Conservation (phyloP, 2,888 invertebrate species). For the Lithosia quadra region DNA sequence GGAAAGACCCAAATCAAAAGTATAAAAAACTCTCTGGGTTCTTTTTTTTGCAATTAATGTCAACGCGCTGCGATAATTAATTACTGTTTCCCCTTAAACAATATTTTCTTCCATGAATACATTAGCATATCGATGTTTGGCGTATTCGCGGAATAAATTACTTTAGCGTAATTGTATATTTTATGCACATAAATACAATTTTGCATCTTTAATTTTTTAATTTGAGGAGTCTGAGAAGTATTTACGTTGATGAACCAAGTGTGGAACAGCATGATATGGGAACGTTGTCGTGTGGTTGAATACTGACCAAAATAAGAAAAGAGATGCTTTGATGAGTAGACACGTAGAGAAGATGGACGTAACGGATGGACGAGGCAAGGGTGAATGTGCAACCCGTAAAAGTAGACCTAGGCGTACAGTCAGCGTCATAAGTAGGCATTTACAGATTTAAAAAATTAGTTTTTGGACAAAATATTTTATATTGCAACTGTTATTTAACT, state of each 20-base stretch:
- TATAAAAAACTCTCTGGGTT: too few species aligned
- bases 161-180: background rate
- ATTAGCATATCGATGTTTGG: conserved; percentile 21
- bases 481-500: too few species aligned
- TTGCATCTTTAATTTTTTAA: background rate
- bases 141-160: conserved; percentile 14
- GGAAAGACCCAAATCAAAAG: too few species aligned
- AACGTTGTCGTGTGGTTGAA: background rate
- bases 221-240: background rate
- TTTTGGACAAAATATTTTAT: too few species aligned
- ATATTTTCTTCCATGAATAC: conserved; percentile 24
- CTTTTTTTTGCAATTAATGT: conserved; percentile 22
- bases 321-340: background rate
- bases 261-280: background rate
- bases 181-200: background rate
- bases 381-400: background rate
- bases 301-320: background rate
- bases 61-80: conserved; percentile 16
- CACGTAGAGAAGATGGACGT: background rate
- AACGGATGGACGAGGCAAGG: background rate
- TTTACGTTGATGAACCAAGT: background rate
- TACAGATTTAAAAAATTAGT: too few species aligned
- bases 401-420: background rate
- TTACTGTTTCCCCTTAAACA: conserved; percentile 24
- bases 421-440: too few species aligned